Evolutionary conservation across 2,888 invertebrate genomes (phyloP), one percentile per base, ranked within the genome.

Genomic region (Xestia sexstrigata): DNA sequence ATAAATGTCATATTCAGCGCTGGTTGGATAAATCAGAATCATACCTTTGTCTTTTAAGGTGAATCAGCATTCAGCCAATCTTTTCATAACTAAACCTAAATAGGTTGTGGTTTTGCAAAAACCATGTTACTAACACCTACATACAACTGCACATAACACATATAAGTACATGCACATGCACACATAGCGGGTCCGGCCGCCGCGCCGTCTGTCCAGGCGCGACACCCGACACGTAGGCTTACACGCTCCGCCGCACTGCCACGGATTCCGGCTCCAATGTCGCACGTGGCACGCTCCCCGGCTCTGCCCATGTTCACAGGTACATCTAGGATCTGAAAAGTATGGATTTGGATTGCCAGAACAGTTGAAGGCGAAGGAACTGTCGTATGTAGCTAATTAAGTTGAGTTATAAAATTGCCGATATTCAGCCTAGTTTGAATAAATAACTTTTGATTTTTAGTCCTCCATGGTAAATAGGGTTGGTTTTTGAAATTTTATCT

Each of bases 221-320:
- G 91, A 75, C 85, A 91, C 88, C 83, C 78, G 88, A 90, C 84
- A 88, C 89, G 76, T 80, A 84, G 88, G 89, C 90, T 89, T 90
- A 91, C 88, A 90, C 90, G 91, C 83, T 78, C 88, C 83, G 87
- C 60, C 82, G 91, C 91, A 91, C 82, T 88, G 88, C 81, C 90
- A 86, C 79, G 91, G 91, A 86, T 91, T 91, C 91, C 86, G 83
- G 82, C 84, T 91, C 87, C 74, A 78, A 77, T 90, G 84, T 88
- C 90, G 70, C 82, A 79, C 74, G 70, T 79, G 67, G 30, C 74
- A 7, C 13, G 70, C 60, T 52, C 49, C 30, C 63, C 60, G 70
- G 42, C 68, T 52, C 17, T 62, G 30, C 67, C 68, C 47, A 39
- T 55, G 66, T 67, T 55, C 15, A n/a, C 35, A 67, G 30, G n/a